Conservation (phyloP, 2,888 invertebrate genomes). For the Zonitis immaculata region DNA sequence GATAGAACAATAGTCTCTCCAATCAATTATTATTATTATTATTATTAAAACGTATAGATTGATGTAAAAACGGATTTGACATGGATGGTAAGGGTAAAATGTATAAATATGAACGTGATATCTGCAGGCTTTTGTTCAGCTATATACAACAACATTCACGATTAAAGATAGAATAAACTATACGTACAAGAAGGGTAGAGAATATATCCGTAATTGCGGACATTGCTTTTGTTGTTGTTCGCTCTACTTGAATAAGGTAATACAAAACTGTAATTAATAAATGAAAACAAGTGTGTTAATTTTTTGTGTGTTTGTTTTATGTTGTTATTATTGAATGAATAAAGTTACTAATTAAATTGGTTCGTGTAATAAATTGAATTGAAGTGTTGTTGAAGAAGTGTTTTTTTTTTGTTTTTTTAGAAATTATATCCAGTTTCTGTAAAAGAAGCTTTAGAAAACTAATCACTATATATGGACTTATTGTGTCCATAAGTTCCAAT, state of each 20-base stretch:
- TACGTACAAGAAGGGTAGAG: constrained; percentile 4
- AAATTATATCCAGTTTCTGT: neutral
- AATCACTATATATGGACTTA: neutral
- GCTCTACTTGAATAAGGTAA: too few species aligned
- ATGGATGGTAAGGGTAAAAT: too few species aligned
- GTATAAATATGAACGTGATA: constrained; percentile 17
- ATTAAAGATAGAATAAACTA: constrained; percentile 14
- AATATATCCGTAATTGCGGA: neutral
- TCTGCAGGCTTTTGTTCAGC: constrained; percentile 16
- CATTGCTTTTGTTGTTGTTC: neutral
- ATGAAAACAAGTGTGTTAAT: too few species aligned
- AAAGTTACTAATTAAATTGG: neutral
- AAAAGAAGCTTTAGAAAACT: neutral
- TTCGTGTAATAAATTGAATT: neutral
- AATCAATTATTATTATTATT: constrained; percentile 21
- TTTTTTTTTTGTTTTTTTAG: neutral
- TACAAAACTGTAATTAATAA: too few species aligned
- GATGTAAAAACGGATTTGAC: constrained; percentile 23
- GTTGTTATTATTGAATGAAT: neutral
- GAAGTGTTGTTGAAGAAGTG: constrained; percentile 7
- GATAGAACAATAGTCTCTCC: neutral
- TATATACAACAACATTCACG: constrained; percentile 2
- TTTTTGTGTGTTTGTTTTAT: too few species aligned
- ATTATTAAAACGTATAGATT: too few species aligned
- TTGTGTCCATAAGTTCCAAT: neutral